Percentiles rank a stretch among this genome's conserved stretches.
Evolutionary conservation across 2,113 vertebrate genomes (phyloP).

Genomic region (Thalassarche chlororhynchos): DNA sequence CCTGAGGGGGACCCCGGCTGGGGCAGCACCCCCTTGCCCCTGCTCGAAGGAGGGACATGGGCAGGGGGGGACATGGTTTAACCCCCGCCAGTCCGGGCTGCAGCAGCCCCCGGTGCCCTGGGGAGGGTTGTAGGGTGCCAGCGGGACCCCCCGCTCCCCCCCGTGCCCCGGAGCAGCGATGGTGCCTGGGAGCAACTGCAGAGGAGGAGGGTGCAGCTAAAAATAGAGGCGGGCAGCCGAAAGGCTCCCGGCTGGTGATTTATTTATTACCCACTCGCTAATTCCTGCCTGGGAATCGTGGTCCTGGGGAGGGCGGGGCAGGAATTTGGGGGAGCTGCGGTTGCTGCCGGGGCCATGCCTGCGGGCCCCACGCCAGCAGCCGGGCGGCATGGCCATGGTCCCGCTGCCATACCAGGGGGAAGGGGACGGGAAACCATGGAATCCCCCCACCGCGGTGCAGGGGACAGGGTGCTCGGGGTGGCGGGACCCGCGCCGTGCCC

Average conservation of each 20-base stretch:
- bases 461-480: background rate
- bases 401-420: rapidly evolving
- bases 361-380: background rate
- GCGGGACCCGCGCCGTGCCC: rapidly evolving
- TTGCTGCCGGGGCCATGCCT: background rate
- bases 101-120: background rate
- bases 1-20: rapidly evolving
- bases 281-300: background rate
- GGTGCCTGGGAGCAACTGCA: constrained; percentile 34
- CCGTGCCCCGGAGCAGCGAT: background rate
- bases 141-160: background rate
- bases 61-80: rapidly evolving
- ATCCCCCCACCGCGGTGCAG: rapidly evolving
- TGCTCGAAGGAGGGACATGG: rapidly evolving
- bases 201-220: constrained; percentile 16
- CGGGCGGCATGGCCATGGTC: background rate
- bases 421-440: background rate
- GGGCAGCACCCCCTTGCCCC: background rate
- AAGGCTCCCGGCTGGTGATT: background rate
- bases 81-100: rapidly evolving
- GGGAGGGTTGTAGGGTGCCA: background rate
- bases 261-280: background rate
- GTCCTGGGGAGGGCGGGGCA: background rate
- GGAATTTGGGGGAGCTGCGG: background rate
- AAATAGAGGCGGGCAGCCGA: constrained; percentile 13